Base-by-base conservation (phyloP, 2,888 invertebrate species). In the Drosophila colorata region DNA sequence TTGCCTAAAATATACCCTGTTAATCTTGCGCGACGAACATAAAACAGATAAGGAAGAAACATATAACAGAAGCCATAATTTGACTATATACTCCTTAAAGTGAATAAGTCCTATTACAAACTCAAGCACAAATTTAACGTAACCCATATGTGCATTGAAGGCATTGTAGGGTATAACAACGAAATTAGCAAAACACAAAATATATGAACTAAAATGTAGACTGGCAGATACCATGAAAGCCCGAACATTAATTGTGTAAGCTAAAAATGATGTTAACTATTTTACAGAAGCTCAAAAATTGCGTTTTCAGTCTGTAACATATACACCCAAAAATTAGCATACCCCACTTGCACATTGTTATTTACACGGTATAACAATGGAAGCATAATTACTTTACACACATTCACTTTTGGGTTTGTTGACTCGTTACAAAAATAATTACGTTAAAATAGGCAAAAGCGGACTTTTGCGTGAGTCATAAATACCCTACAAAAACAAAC, bases 401-500 rank as follows among this genome's bases (percentile, higher is more conserved):
- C 63, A 63, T 74, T 78, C 53, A 64, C 58, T 58, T 71, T 66
- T 23, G 9, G 9, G 35, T 20, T 38, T 70, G 44, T 7, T 44
- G 49, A 33, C 40, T 53, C 28, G 46, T 35, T 31, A 38, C 44
- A 20, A 53, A 52, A 35, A 6, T 41, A 33, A 14, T 41, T 60
- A 33, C 11, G 11, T 33, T 33, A 28, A 58, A 72, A 46, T 8
- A 49, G 33, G 37, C 43, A 28, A 47, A 23, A 14, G 13, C 28
- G 1, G 28, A 33, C 59, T 48, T 52, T 69, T 43, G 44, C 51
- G 61, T 74, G 74, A 74, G 37, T 77, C 76, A 76, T 25, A 51
- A 33, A 49, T 31, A 37, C 41, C n/a, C 25, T 9, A 51, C n/a
- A 33, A 40, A 23, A 3, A 64, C 51, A 28, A 44, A 37, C 23